A percentile compares a stretch with the other conserved stretches of the same genome.
Evolutionary conservation across 1,140 invertebrate species (phyloP).

Genomic region (Hermetia illucens): DNA sequence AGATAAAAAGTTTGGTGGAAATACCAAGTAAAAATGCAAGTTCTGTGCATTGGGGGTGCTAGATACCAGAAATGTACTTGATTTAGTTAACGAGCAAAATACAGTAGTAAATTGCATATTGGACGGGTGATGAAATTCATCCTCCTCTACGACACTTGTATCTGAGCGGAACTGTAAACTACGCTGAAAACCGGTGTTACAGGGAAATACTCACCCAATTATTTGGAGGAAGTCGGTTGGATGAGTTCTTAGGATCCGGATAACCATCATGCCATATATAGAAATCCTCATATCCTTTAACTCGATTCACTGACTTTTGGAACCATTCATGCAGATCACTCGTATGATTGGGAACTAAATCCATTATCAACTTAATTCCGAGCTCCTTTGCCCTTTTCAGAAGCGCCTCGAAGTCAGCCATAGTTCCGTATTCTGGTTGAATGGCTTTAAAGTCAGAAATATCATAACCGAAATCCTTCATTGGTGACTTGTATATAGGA

Average conservation of each 20-base stretch:
- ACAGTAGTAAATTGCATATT: no score
- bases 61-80: no score
- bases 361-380: constrained; percentile 58
- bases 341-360: constrained; percentile 75
- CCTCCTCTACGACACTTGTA: no score
- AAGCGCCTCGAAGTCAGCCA: constrained; percentile 55
- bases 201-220: constrained; percentile 46
- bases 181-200: no score
- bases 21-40: no score
- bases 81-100: no score
- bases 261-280: constrained; percentile 51
- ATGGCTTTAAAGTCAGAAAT: constrained; percentile 47
- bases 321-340: constrained; percentile 63
- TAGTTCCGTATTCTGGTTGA: constrained; percentile 50
- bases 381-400: constrained; percentile 37
- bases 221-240: constrained; percentile 37
- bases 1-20: no score
- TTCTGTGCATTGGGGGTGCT: no score
- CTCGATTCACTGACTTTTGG: constrained; percentile 37
- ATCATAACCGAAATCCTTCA: constrained; percentile 49
- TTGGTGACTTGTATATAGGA: constrained; percentile 43
- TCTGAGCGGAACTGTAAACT: no score
- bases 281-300: constrained; percentile 48
- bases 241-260: constrained; percentile 30
- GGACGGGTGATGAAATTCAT: no score